Evolutionary conservation across 2,113 vertebrate genomes (phyloP).

Genomic region (Odontophorus gujanensis): DNA sequence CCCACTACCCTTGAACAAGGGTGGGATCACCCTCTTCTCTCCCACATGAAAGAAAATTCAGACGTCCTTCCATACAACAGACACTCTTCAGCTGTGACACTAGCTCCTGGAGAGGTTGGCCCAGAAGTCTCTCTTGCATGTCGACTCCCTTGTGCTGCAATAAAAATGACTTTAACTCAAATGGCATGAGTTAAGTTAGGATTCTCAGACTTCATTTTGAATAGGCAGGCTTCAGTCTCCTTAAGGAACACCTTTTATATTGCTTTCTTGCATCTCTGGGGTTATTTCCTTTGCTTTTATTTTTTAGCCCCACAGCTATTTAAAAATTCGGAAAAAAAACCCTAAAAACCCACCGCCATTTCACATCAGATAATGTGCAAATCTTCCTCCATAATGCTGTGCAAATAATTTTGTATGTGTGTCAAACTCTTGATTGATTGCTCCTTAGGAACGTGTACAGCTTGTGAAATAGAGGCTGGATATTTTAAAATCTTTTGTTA

Average conservation of each 20-base stretch:
- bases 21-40: neutral
- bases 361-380: neutral
- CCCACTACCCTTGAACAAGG: neutral
- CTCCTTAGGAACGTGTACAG: neutral
- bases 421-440: neutral
- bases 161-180: neutral
- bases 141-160: neutral
- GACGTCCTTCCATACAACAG: fast-evolving
- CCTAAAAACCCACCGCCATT: neutral
- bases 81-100: neutral
- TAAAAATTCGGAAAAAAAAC: neutral
- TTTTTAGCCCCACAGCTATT: neutral
- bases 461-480: neutral
- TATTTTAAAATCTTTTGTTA: neutral
- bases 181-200: neutral
- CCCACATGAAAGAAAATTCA: neutral
- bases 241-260: neutral
- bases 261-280: neutral
- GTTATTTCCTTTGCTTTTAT: neutral
- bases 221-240: neutral
- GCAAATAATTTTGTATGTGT: neutral
- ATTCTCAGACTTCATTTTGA: neutral
- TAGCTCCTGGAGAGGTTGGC: fast-evolving
- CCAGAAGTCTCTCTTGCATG: neutral
- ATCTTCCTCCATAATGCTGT: neutral